Conservation (phyloP, 2,113 vertebrate species). For the Campylorhamphus procurvoides region DNA sequence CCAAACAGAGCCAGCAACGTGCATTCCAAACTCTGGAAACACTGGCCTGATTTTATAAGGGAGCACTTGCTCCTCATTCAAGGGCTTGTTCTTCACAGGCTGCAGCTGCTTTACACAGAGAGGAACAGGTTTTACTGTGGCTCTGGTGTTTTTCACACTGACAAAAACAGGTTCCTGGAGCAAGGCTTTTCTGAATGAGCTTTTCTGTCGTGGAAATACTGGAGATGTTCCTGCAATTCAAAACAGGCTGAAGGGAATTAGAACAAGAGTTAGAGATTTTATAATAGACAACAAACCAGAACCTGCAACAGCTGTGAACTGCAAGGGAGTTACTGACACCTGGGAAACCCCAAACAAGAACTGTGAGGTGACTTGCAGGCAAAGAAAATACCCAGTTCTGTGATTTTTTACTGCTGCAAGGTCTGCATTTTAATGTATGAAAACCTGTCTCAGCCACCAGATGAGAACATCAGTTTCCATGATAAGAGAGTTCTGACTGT, state of each 20-base stretch:
- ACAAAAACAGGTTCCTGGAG: not conserved
- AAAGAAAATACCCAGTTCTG: not conserved
- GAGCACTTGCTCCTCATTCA: not conserved
- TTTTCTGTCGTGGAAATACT: not conserved
- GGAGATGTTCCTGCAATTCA: not conserved
- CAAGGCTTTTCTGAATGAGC: not conserved
- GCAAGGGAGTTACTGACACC: not conserved
- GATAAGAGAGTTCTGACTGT: not conserved
- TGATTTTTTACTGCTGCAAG: not conserved
- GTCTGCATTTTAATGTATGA: not conserved
- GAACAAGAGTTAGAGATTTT: not conserved
- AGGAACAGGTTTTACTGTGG: not conserved
- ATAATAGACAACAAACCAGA: not conserved
- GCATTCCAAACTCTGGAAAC: not conserved
- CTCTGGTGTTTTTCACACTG: not conserved
- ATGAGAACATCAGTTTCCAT: not conserved
- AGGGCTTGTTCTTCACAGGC: not conserved
- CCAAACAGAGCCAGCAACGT: not conserved
- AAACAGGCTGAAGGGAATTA: not conserved
- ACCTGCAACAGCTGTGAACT: not conserved
- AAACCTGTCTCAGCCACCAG: not conserved
- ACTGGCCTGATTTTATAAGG: not conserved
- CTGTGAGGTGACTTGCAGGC: not conserved
- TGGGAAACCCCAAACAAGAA: not conserved
- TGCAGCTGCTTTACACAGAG: not conserved